Percentiles rank a stretch among this genome's conserved stretches.
Evolutionary conservation across 2,888 invertebrate genomes (phyloP).

Genomic region (Selenia dentaria): DNA sequence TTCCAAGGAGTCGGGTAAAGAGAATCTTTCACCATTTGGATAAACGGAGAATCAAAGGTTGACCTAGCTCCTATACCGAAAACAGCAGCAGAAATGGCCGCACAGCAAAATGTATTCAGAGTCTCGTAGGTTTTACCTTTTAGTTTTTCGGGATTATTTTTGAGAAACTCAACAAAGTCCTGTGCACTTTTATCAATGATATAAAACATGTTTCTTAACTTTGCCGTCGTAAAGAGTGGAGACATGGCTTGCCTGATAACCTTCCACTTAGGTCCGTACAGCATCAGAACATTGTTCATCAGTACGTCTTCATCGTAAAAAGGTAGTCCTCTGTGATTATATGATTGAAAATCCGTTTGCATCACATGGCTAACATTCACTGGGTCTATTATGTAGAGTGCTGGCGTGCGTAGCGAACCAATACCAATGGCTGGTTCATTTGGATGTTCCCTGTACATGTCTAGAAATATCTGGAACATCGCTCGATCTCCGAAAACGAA

Average conservation of each 20-base stretch:
- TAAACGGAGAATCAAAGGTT: constrained; percentile 60
- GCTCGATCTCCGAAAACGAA: constrained; percentile 41
- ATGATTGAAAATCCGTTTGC: constrained; percentile 50
- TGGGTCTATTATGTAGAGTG: constrained; percentile 48
- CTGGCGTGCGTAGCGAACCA: constrained; percentile 39
- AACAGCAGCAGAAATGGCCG: constrained; percentile 58
- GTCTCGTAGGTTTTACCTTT: constrained; percentile 41
- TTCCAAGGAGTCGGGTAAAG: constrained; percentile 32
- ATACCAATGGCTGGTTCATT: constrained; percentile 54
- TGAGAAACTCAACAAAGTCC: constrained; percentile 53
- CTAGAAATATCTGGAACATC: constrained; percentile 48
- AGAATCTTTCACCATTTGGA: constrained; percentile 40
- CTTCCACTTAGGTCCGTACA: constrained; percentile 60
- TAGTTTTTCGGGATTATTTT: constrained; percentile 42
- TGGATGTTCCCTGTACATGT: constrained; percentile 50
- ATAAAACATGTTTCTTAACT: constrained; percentile 66
- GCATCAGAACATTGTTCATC: constrained; percentile 51
- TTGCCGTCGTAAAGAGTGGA: constrained; percentile 60
- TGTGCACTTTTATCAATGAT: constrained; percentile 59
- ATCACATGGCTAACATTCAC: constrained; percentile 49
- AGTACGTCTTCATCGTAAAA: constrained; percentile 46
- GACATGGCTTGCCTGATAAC: constrained; percentile 57
- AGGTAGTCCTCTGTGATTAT: constrained; percentile 50
- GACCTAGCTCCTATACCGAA: constrained; percentile 63
- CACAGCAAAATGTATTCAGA: constrained; percentile 48